Evolutionary conservation across 1,140 invertebrate genomes (phyloP), one percentile per base, ranked within the genome.

Genomic region (Eurosta solidaginis): DNA sequence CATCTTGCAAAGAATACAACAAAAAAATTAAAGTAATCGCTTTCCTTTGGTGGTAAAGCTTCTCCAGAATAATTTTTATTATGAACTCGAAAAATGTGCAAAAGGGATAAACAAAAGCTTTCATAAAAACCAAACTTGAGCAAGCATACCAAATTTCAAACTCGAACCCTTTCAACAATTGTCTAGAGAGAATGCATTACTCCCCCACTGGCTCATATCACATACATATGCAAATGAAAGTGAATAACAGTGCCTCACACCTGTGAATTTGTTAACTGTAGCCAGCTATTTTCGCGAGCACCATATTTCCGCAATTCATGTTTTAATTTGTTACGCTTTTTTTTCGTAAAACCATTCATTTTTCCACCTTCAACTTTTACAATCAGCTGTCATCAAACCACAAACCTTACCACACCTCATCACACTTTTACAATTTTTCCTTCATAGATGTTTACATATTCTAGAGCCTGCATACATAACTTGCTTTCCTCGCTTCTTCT

Each of bases 291-390:
- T 68, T 29, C 17, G 14, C 36, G 5, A 17, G 12, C 59, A n/a
- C 20, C 33, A 68, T 68, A 42, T 68, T 68, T 40, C 6, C 7
- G n/a, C 29, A 68, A 68, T 68, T 68, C 40, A 40, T 68, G 33
- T 68, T 68, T 68, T 68, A 68, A 68, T 68, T 68, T 68, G 33
- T 68, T 68, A 68, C 20, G 5, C 33, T 36, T 68, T 40, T 68
- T 52, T 49, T 49, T 3, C 7, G 20, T 68, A 7, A 20, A 17
- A n/a, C 2, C 27, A 68, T 0, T 20, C 17, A 22, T 52, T 14
- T 52, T 33, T 1, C 29, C 29, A 6, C 54, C 59, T 33, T n/a
- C 59, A 68, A 68, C n/a, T n/a, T n/a, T n/a, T 68, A 29, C 33
- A 40, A 10, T 6, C 59, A 68, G 33, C 59, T 68, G 59, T 68